Conservation (phyloP, 2,888 invertebrate genomes). For the Ichneumon xanthorius region DNA sequence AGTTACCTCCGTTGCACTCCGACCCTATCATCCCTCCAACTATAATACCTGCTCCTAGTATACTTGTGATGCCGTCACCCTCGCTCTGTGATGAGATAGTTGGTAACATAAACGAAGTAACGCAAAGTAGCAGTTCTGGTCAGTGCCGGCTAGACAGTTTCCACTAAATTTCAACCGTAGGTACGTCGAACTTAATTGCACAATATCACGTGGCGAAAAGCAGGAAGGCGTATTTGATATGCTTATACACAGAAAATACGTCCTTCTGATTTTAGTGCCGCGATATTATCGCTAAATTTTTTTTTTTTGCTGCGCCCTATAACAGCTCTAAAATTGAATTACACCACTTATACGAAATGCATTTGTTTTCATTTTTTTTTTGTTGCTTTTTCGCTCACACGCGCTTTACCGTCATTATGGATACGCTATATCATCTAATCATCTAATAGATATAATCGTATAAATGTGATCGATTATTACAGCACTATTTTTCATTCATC, state of each 20-base stretch:
- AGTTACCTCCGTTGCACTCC: constrained; percentile 29
- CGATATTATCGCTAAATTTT: neutral
- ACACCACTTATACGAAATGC: no score
- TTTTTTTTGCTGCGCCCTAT: neutral
- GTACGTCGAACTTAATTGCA: neutral
- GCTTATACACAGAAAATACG: neutral
- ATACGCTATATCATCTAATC: neutral
- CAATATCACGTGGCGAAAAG: neutral
- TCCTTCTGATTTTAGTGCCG: neutral
- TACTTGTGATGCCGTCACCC: constrained; percentile 19
- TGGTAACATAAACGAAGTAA: neutral
- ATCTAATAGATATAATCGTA: neutral
- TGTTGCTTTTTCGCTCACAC: neutral
- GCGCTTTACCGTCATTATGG: neutral
- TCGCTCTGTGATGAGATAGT: constrained; percentile 35
- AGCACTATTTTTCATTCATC: neutral
- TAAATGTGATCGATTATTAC: neutral
- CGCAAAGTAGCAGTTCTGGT: neutral
- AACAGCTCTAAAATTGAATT: neutral
- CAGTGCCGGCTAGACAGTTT: neutral
- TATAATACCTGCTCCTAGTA: constrained; percentile 5
- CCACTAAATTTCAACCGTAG: neutral
- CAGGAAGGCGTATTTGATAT: no score
- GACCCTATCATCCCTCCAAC: constrained; percentile 32
- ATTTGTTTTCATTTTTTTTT: neutral